Base-by-base conservation (phyloP, 2,888 invertebrate genomes). In the Dynastes tityus region DNA sequence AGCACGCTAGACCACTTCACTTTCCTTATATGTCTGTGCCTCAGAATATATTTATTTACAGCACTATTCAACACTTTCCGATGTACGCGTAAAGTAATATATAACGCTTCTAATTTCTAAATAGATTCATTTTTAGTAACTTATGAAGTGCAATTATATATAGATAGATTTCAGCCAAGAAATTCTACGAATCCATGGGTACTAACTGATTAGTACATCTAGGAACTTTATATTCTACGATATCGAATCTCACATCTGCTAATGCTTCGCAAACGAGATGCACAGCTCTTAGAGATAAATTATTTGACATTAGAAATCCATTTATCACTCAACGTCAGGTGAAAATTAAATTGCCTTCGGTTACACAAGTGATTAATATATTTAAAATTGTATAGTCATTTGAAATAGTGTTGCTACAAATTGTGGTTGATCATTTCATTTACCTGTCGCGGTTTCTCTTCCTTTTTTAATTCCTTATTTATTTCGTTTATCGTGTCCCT, bases 251-350 rank as follows among this genome's bases (percentile, higher is more conserved):
- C 13, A n/a, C 22, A 55, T 55, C 55, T n/a, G 11, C 13, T 55
- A 55, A 55, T 16, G n/a, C 55, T 45, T 11, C 45, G 11, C 8
- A 45, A 45, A 45, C 45, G 45, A 45, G 45, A 45, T 45, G 45
- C 45, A 45, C 45, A 45, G 11, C 45, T 45, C 45, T 45, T 11
- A 45, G 45, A 45, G 45, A 45, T 45, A 58, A 58, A 58, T 58
- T 58, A 58, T 58, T 58, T 22, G 16, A 58, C 55, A 58, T 58
- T 63, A 63, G 32, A 29, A 32, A 29, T 63, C 27, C 63, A 63
- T 63, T 63, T 63, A 63, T 63, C 63, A 63, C 32, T 63, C 63
- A 63, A 63, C 29, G 63, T 63, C 63, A 63, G 29, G 32, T 63
- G 63, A 32, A 63, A 63, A 63, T 63, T 63, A 63, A 32, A 63